phyloP scores from a whole-genome alignment of 2,113 vertebrate genomes.

The Rhabdomys dilectus region DNA sequence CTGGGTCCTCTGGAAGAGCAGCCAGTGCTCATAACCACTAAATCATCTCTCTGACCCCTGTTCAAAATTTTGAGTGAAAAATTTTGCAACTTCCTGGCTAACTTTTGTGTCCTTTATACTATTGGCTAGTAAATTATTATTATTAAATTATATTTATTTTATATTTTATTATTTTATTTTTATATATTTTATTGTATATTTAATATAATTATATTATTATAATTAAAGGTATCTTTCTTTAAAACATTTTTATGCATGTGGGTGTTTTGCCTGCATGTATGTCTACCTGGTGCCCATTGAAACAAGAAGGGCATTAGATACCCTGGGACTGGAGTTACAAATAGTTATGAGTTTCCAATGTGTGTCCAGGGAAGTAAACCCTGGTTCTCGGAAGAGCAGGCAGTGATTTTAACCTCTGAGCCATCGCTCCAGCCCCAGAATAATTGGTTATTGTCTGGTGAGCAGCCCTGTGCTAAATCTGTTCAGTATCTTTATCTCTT shows the following conservation, averaged over 20 bases:
- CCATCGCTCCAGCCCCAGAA: background rate
- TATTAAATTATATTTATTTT: no score
- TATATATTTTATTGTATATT: no score
- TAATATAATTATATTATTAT: background rate
- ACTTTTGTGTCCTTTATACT: background rate
- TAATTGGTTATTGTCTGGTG: background rate
- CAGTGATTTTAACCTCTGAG: background rate
- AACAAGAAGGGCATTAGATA: background rate
- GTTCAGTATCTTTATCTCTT: background rate
- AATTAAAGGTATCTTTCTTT: background rate
- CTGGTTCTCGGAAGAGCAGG: background rate
- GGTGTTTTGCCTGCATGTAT: background rate
- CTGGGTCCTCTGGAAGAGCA: background rate
- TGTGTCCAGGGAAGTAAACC: background rate
- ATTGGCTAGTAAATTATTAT: background rate
- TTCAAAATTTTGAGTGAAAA: slow-evolving; percentile 1
- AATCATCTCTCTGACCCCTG: background rate
- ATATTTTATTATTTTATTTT: no score
- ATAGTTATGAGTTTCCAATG: background rate
- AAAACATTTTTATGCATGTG: background rate
- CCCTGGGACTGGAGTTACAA: background rate
- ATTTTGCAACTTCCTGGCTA: background rate
- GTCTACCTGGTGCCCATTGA: background rate
- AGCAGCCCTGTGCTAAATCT: background rate
- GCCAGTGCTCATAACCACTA: background rate